Conservation (phyloP, 2,888 invertebrate species). For the Callimorpha dominula region DNA sequence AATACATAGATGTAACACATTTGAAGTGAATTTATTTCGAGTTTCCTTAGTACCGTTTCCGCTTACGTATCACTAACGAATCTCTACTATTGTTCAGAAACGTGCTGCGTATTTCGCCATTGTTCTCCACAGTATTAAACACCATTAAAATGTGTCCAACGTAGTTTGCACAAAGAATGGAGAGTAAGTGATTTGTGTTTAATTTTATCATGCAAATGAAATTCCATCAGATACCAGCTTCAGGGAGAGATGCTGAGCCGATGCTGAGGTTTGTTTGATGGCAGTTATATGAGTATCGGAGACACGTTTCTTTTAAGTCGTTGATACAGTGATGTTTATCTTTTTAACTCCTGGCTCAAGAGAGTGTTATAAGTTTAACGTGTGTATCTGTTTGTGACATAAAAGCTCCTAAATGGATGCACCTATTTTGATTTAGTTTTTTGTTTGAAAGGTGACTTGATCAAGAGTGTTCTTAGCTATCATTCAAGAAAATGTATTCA, state of each 20-base stretch:
- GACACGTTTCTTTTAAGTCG: too few species aligned
- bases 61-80: constrained; percentile 61
- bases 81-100: constrained; percentile 58
- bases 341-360: too few species aligned
- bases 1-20: too few species aligned
- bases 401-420: too few species aligned
- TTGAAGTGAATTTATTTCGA: constrained; percentile 22
- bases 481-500: too few species aligned
- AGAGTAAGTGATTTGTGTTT: constrained; percentile 12
- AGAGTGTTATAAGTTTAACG: too few species aligned
- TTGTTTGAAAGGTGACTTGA: too few species aligned
- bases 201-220: neutral
- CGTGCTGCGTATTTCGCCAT: constrained; percentile 37
- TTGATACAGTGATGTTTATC: too few species aligned
- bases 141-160: constrained; percentile 43
- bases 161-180: constrained; percentile 18
- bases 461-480: too few species aligned
- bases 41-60: constrained; percentile 40
- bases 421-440: too few species aligned
- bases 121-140: constrained; percentile 44
- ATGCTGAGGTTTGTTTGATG: neutral
- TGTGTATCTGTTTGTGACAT: too few species aligned
- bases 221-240: neutral
- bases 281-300: too few species aligned
- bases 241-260: neutral